Conservation (phyloP, 2,113 vertebrate genomes). For the Laterallus jamaicensis region DNA sequence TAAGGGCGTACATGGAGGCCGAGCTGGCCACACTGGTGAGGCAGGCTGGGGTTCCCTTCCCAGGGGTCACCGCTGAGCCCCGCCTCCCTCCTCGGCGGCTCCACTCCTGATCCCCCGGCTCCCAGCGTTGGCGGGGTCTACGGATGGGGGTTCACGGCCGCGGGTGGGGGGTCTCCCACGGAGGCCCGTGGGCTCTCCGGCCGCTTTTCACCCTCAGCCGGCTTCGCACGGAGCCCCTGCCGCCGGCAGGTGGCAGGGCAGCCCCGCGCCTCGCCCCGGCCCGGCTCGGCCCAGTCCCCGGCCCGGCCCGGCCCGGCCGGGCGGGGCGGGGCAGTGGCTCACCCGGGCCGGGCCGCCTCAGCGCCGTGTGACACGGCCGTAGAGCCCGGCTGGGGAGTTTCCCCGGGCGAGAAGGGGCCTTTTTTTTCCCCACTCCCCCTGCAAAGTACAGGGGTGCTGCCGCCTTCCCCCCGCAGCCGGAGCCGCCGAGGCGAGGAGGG, state of each 20-base stretch:
- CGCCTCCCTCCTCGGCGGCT: not conserved
- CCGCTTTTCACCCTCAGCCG: not conserved
- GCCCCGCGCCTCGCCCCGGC: not conserved
- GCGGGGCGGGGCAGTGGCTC: not conserved
- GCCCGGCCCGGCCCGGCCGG: too few species aligned
- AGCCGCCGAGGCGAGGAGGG: not conserved
- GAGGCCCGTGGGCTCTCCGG: not conserved
- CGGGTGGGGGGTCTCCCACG: not conserved
- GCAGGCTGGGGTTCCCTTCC: not conserved
- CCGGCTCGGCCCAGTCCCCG: not conserved
- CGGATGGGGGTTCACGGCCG: not conserved
- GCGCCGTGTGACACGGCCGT: not conserved
- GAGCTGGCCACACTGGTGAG: rapidly evolving
- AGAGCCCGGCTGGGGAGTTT: not conserved
- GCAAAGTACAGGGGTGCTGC: not conserved
- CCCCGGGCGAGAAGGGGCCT: not conserved
- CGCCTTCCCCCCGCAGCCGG: not conserved
- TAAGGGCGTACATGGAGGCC: rapidly evolving
- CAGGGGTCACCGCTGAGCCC: not conserved
- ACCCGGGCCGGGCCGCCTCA: not conserved
- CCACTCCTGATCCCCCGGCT: not conserved
- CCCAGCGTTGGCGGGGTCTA: too few species aligned
- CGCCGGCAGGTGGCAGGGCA: conserved; percentile 65
- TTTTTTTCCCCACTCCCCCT: not conserved
- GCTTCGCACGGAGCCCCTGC: not conserved